Evolutionary conservation across 2,113 vertebrate genomes (phyloP).

Genomic region (Elaphurus davidianus): DNA sequence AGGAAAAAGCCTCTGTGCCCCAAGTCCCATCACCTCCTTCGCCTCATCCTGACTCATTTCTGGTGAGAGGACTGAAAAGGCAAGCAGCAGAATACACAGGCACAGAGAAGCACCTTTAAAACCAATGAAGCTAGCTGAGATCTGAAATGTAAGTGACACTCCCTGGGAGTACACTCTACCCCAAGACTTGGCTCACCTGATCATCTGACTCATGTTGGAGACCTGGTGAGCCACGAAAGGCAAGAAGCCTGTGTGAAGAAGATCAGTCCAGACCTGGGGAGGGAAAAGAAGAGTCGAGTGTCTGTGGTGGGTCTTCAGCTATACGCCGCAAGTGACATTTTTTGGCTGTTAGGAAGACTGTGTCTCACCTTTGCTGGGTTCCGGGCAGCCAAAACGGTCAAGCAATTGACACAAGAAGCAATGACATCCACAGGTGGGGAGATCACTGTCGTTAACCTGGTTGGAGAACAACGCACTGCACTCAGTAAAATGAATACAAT

Average conservation of each 20-base stretch:
- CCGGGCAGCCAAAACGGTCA: conserved; percentile 92
- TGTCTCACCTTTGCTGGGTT: conserved; percentile 94
- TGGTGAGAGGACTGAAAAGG: background rate
- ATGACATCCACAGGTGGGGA: conserved; percentile 96
- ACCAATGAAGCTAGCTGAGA: background rate
- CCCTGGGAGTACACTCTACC: background rate
- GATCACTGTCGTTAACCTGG: conserved; percentile 93
- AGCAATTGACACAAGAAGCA: conserved; percentile 95
- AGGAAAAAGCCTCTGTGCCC: background rate
- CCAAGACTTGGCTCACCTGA: conserved; percentile 85
- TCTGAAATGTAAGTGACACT: background rate
- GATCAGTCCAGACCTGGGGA: conserved; percentile 95
- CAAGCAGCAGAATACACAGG: background rate
- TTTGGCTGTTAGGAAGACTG: background rate
- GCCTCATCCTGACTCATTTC: background rate
- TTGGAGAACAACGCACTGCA: background rate
- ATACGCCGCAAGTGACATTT: accelerated
- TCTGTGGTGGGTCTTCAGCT: background rate
- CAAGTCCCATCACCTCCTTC: background rate
- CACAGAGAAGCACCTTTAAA: background rate
- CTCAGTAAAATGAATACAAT: background rate
- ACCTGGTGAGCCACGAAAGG: conserved; percentile 92
- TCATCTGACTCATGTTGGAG: conserved; percentile 90
- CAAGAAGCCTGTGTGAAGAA: conserved; percentile 96
- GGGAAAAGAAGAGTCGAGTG: background rate